These are phyloP conservation scores for Ormyrus thymus DNA, from an alignment of 2,888 invertebrate genomes.

Conservation along the genomic window DNA sequence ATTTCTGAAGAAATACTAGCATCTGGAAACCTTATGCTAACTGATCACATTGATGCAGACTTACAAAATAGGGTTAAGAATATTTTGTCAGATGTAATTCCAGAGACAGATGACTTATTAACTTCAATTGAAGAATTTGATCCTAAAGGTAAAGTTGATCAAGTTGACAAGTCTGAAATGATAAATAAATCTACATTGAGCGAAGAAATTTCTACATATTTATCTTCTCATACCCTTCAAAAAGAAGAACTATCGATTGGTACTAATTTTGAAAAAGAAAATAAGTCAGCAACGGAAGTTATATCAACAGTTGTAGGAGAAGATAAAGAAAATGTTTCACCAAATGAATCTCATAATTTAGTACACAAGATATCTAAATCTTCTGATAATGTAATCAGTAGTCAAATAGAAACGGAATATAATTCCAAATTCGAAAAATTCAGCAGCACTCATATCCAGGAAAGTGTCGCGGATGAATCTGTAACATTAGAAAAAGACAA, in stretches of 20 bases:
- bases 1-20: conserved; percentile 63
- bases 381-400: conserved; percentile 23
- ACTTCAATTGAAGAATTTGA: conserved; percentile 63
- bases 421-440: conserved; percentile 44
- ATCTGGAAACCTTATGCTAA: conserved; percentile 48
- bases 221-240: conserved; percentile 60
- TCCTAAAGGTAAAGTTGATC: conserved; percentile 67
- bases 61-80: conserved; percentile 46
- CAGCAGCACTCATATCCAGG: conserved; percentile 4
- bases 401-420: conserved; percentile 23
- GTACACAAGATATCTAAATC: conserved; percentile 36
- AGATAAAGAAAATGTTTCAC: conserved; percentile 41
- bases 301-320: conserved; percentile 59
- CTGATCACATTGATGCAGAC: conserved; percentile 35
- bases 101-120: conserved; percentile 55
- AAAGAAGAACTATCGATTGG: background rate
- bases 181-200: conserved; percentile 18
- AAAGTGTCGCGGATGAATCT: conserved; percentile 4
- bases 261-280: conserved; percentile 55
- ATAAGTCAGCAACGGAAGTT: conserved; percentile 63
- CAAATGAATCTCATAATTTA: conserved; percentile 35
- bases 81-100: conserved; percentile 51
- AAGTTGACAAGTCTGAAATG: conserved; percentile 68
- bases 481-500: background rate
- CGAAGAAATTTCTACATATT: conserved; percentile 50